Evolutionary conservation across 2,797 vertebrate species (phyloP).

Genomic region (Streptopelia turtur): DNA sequence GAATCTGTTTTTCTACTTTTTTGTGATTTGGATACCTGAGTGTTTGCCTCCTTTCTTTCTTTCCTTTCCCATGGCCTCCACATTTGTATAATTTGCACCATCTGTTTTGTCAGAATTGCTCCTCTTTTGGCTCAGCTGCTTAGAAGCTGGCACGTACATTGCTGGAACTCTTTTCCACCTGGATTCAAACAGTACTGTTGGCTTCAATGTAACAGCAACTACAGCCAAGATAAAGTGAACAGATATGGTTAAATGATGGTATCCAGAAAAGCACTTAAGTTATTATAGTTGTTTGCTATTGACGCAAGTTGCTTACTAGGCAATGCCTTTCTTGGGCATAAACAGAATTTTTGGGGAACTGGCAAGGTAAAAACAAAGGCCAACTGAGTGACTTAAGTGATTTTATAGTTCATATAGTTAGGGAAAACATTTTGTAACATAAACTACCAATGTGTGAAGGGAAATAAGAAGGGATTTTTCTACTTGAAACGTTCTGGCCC

Average conservation of each 20-base stretch:
- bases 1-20: neutral
- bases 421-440: neutral
- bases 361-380: neutral
- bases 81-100: neutral
- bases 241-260: neutral
- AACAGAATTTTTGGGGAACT: neutral
- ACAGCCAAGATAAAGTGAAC: neutral
- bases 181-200: neutral
- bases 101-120: neutral
- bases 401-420: neutral
- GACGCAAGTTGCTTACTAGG: neutral
- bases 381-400: neutral
- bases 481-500: neutral
- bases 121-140: neutral
- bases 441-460: neutral
- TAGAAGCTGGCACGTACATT: neutral
- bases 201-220: neutral
- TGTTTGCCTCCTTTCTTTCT: neutral
- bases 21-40: neutral
- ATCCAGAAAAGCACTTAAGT: conserved; percentile 3
- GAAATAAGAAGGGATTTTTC: neutral
- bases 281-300: neutral
- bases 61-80: neutral
- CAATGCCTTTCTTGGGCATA: neutral
- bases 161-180: neutral